A percentile compares a stretch with the other conserved stretches of the same genome.
Evolutionary conservation across 2,113 vertebrate genomes (phyloP).

Genomic region (Platysternon megacephalum): DNA sequence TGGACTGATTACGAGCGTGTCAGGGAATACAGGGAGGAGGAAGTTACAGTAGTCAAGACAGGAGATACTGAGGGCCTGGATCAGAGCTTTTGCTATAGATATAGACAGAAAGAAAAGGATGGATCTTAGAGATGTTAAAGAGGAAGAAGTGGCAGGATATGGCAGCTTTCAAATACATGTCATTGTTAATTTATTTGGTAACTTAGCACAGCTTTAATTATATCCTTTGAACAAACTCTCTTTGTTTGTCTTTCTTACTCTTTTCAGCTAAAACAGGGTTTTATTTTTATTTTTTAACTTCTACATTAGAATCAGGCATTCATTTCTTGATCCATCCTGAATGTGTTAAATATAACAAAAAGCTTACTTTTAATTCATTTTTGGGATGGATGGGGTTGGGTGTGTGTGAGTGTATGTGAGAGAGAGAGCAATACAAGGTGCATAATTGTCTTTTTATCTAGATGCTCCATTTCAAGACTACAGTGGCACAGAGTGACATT

Average conservation of each 20-base stretch:
- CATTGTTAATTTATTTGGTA: neutral
- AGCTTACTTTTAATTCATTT: neutral
- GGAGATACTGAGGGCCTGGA: neutral
- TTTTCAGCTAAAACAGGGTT: neutral
- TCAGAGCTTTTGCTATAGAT: accelerated
- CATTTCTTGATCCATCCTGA: neutral
- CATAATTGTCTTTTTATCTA: neutral
- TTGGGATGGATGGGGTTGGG: no score
- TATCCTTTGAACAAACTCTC: neutral
- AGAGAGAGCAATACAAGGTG: neutral
- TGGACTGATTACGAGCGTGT: accelerated
- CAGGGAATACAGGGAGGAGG: neutral
- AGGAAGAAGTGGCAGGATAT: neutral
- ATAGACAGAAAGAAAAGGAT: accelerated
- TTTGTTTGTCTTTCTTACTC: neutral
- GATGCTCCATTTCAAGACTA: neutral
- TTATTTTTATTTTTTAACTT: neutral
- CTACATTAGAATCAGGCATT: neutral
- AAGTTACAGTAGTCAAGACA: neutral
- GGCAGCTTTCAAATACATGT: neutral
- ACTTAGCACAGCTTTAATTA: neutral
- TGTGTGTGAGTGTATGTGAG: neutral
- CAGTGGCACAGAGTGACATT: neutral
- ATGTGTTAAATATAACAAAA: neutral
- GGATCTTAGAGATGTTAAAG: neutral